Base-by-base conservation (phyloP, 1,140 invertebrate genomes). In the Eumaeus atala region DNA sequence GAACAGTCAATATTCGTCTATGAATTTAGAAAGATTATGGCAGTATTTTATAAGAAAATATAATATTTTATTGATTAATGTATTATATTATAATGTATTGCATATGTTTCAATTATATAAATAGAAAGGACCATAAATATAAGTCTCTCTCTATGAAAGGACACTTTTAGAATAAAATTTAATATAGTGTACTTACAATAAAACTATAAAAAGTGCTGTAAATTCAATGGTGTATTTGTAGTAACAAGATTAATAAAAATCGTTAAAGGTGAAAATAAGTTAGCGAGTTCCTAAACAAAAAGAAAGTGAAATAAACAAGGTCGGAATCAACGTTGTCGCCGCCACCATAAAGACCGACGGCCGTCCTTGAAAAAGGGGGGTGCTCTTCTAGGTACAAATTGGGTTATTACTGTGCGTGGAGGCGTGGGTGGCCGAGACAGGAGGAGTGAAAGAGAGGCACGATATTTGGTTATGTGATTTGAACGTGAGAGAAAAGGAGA, bases 291-390 rank as follows among this genome's bases (percentile, higher is more conserved):
- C 81, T 80, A 86, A 86, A 86, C 83, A 86, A 86, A 84, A 86
- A 83, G 83, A 83, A 86, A 83, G 73, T 84, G 80, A 82, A 86
- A 86, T 83, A 86, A 86, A 86, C 80, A 86, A 86, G 83, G 79
- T 81, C 79, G 79, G 76, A 84, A 81, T 84, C 79, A 81, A 83
- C 83, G 80, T 73, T 74, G 80, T 79, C 80, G 77, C 71, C 79
- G 72, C 74, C 79, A 80, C 80, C 77, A 83, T 84, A 82, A 82
- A 86, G 83, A 83, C 77, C 83, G 83, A 81, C 83, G 83, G 76
- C 80, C 80, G 83, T 86, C 83, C 83, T 86, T 86, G 83, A 86
- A 86, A 85, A 79, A 64, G 77, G 76, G 82, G 80, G 80, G 80
- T 28, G 82, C 78, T 79, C 83, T 86, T 81, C 40, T 44, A 44